Evolutionary conservation across 1,140 invertebrate genomes (phyloP).

Genomic region (Brachionus rubens): DNA sequence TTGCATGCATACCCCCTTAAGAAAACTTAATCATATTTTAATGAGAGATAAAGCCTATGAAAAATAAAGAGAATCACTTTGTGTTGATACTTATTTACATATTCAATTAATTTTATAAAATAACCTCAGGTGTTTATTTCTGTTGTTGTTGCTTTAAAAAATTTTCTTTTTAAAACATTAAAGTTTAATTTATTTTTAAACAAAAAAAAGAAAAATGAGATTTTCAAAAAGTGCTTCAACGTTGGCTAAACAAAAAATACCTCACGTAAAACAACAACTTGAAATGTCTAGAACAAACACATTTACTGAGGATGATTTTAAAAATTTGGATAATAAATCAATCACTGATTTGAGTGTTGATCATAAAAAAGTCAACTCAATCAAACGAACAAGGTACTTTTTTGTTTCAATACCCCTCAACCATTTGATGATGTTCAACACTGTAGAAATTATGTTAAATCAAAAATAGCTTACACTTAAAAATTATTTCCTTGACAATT

Average conservation of each 20-base stretch:
- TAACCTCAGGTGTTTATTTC: conserved; percentile 20
- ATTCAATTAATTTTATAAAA: conserved; percentile 11
- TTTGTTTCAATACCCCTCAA: too few relatives aligned
- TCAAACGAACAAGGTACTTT: neutral
- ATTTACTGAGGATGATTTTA: neutral
- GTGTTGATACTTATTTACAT: too few relatives aligned
- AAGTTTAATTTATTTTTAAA: neutral
- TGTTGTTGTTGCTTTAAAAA: neutral
- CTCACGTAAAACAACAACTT: neutral
- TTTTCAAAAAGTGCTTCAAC: conserved; percentile 25
- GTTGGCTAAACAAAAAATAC: neutral
- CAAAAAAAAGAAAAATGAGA: conserved; percentile 18
- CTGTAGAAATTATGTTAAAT: too few relatives aligned
- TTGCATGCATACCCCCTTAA: too few relatives aligned
- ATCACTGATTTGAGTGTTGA: neutral
- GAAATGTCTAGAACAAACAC: neutral
- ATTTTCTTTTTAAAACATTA: neutral
- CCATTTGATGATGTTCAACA: too few relatives aligned
- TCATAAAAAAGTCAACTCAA: neutral
- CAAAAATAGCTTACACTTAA: too few relatives aligned
- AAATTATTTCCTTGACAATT: too few relatives aligned
- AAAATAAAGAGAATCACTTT: too few relatives aligned
- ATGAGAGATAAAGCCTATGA: too few relatives aligned
- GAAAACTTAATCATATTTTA: too few relatives aligned
- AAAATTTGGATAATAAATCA: neutral